These are phyloP conservation scores for Ornithoptera priamus DNA, from an alignment of 2,888 invertebrate species.

Conservation along the genomic window DNA sequence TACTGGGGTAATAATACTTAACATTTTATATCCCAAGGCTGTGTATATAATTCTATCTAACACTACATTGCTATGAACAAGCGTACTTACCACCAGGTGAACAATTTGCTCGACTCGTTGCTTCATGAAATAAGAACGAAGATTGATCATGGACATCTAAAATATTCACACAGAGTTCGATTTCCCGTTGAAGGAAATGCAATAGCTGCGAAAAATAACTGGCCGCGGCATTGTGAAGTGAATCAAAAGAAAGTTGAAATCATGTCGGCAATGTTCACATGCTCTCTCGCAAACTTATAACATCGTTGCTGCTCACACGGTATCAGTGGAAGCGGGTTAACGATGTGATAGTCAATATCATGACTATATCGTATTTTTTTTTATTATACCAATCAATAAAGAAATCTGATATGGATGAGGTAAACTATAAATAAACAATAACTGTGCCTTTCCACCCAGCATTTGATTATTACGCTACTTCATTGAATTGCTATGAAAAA, in stretches of 20 bases:
- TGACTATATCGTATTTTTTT: slow-evolving; percentile 23
- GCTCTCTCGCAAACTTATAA: slow-evolving; percentile 38
- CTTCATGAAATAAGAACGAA: too few species aligned
- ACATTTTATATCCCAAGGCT: too few species aligned
- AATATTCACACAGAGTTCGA: background rate
- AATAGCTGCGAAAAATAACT: background rate
- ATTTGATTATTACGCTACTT: background rate
- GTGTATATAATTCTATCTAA: too few species aligned
- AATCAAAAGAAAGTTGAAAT: slow-evolving; percentile 57
- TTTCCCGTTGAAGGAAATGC: background rate
- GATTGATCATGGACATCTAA: background rate
- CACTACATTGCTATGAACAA: too few species aligned
- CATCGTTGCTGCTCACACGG: slow-evolving; percentile 34
- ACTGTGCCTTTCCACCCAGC: too few species aligned
- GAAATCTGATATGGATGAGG: background rate
- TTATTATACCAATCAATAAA: slow-evolving; percentile 5
- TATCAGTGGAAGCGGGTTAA: slow-evolving; percentile 34
- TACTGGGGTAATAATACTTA: too few species aligned
- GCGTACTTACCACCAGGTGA: too few species aligned
- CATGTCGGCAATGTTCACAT: slow-evolving; percentile 45
- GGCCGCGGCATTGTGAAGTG: slow-evolving; percentile 31
- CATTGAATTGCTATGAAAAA: slow-evolving; percentile 2
- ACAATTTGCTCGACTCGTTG: too few species aligned
- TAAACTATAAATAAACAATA: too few species aligned
- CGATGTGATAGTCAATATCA: slow-evolving; percentile 25